Conservation (phyloP, 2,113 vertebrate genomes). For the Lagopus leucura region DNA sequence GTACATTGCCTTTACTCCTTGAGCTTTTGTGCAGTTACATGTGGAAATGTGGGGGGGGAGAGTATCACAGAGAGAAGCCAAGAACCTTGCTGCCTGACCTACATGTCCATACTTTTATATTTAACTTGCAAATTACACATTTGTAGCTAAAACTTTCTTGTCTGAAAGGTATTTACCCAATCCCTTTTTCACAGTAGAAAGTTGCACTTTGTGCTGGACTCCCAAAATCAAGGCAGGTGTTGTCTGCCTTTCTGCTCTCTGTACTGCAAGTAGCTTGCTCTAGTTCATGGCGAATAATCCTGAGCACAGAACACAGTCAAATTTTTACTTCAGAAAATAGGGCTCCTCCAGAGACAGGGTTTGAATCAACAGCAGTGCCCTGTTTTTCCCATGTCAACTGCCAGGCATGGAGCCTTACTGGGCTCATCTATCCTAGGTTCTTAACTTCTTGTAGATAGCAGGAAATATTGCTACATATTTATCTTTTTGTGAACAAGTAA, state of each 20-base stretch:
- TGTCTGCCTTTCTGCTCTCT: neutral
- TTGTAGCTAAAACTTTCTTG: neutral
- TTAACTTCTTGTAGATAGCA: neutral
- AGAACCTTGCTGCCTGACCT: neutral
- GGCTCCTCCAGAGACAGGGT: neutral
- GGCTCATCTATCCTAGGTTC: neutral
- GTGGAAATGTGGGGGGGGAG: neutral
- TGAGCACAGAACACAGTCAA: neutral
- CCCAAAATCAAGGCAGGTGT: neutral
- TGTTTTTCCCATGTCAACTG: neutral
- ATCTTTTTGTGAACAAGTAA: neutral
- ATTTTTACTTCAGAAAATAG: accelerated
- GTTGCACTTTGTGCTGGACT: neutral
- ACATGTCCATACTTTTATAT: neutral
- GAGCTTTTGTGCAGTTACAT: neutral
- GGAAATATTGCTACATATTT: neutral
- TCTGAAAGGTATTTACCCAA: neutral
- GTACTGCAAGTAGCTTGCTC: neutral
- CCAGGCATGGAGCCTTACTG: neutral
- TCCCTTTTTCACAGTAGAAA: neutral
- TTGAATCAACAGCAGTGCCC: neutral
- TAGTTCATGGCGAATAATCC: neutral
- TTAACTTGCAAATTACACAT: neutral
- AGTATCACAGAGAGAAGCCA: neutral
- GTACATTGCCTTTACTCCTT: neutral